Conservation (phyloP, 2,113 vertebrate genomes). For the Tapirus terrestris region DNA sequence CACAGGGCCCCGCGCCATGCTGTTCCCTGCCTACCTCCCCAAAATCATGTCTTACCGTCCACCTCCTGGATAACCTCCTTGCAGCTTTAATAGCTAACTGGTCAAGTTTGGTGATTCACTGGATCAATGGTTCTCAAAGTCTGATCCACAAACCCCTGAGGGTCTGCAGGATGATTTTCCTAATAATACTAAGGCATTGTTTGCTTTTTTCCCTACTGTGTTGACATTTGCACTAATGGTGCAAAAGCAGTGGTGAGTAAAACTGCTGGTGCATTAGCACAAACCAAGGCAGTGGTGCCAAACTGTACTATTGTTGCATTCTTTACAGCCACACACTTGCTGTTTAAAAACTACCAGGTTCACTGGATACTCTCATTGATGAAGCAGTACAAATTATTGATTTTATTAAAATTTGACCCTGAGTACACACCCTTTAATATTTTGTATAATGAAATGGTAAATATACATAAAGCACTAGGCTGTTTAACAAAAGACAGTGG, state of each 20-base stretch:
- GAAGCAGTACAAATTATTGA: not conserved
- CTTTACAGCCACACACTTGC: rapidly evolving
- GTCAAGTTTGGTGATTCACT: not conserved
- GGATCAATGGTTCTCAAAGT: not conserved
- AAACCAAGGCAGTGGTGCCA: not conserved
- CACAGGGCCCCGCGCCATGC: no score
- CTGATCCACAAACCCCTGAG: rapidly evolving
- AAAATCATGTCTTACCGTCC: rapidly evolving
- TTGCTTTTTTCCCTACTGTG: not conserved
- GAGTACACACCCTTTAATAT: not conserved
- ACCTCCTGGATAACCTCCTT: not conserved
- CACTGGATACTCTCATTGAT: not conserved
- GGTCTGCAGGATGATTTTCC: not conserved
- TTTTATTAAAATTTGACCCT: not conserved
- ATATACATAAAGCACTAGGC: no score
- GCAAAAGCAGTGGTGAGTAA: not conserved
- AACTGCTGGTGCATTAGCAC: no score
- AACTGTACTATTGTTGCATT: rapidly evolving
- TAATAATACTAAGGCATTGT: not conserved
- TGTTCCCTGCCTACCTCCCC: no score
- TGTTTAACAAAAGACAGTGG: rapidly evolving
- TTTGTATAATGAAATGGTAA: not conserved
- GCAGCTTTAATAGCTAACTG: not conserved
- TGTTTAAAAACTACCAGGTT: not conserved
- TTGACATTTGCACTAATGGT: not conserved